phyloP scores from a whole-genome alignment of 2,888 invertebrate species.

The Idaea aversata region DNA sequence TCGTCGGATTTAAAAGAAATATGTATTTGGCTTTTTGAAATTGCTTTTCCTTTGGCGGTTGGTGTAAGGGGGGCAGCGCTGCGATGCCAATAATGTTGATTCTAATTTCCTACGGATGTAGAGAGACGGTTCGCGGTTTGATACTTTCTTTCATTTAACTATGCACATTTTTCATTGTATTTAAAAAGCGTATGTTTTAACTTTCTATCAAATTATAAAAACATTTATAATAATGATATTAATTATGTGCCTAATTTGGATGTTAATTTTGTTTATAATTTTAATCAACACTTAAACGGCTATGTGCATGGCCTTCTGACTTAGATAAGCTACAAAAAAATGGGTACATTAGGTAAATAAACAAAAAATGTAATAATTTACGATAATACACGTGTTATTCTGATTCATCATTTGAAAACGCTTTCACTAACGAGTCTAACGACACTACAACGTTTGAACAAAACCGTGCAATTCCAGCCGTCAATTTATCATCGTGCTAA shows the following conservation, averaged over 20 bases:
- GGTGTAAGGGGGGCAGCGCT: conserved; percentile 23
- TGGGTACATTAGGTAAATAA: background rate
- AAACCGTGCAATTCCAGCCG: background rate
- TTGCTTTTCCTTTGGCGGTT: conserved; percentile 38
- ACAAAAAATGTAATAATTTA: background rate
- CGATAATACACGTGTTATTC: background rate
- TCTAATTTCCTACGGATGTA: conserved; percentile 64
- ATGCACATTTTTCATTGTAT: background rate
- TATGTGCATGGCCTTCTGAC: no score
- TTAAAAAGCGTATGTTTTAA: no score
- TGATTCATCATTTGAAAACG: background rate
- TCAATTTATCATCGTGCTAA: background rate
- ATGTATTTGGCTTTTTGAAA: conserved; percentile 42
- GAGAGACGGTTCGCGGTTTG: conserved; percentile 11
- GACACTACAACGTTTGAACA: background rate
- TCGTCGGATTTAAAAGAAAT: conserved; percentile 54
- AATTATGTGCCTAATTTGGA: no score
- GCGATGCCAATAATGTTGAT: conserved; percentile 40
- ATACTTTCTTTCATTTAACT: background rate
- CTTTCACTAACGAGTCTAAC: background rate
- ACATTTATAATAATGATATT: no score
- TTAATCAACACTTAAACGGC: no score
- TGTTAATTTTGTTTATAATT: no score
- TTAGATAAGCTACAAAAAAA: no score
- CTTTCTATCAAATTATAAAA: no score